phyloP scores from a whole-genome alignment of 2,888 invertebrate species.

The Cephus runcator region DNA sequence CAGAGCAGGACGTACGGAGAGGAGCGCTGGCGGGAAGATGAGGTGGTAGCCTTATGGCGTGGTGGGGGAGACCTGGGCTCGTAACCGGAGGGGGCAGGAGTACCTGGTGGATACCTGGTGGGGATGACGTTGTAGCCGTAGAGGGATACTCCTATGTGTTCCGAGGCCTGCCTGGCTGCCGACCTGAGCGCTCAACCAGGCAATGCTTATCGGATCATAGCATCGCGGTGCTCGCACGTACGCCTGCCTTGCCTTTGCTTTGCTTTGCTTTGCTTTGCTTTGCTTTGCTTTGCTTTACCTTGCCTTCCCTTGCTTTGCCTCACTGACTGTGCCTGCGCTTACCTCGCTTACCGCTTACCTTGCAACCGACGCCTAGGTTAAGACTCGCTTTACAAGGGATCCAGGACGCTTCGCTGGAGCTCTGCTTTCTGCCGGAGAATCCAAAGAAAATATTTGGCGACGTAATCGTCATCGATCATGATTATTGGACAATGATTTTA shows the following conservation, averaged over 20 bases:
- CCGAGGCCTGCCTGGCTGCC: not conserved
- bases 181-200: constrained; percentile 11
- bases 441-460: not conserved
- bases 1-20: not conserved
- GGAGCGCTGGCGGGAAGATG: not conserved
- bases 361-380: not conserved
- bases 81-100: constrained; percentile 27
- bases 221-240: constrained; percentile 56
- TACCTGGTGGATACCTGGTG: constrained; percentile 20
- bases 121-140: not conserved
- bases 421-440: not conserved
- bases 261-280: not conserved
- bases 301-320: not conserved
- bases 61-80: constrained; percentile 10
- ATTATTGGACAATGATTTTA: not conserved
- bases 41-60: not conserved
- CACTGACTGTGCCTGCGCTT: not conserved
- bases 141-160: not conserved
- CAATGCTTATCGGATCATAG: constrained; percentile 52
- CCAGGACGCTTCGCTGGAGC: not conserved
- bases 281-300: not conserved
- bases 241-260: constrained; percentile 23
- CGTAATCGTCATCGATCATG: not conserved
- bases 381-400: not conserved
- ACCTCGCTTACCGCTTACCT: not conserved